Evolutionary conservation across 1,140 invertebrate species (phyloP), one percentile per base, ranked within the genome.

Genomic region (Papilio glaucus): DNA sequence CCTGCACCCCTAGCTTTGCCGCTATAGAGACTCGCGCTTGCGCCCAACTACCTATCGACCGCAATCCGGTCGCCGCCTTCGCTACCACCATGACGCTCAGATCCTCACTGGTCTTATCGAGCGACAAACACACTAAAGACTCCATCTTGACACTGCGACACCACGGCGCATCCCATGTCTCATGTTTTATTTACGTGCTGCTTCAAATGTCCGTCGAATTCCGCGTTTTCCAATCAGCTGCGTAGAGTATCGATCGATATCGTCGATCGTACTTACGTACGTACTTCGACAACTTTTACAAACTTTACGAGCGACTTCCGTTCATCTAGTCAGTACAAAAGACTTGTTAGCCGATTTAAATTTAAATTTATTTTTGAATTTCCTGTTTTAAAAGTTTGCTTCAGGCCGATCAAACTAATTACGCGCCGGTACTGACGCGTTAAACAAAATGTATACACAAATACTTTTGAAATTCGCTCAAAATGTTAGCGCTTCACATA

Each of bases 31-130:
- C 75, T 74, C 82, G 82, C 85, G 86, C 88, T 41, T 85, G 88
- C 88, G 88, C 85, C 65, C 73, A 15, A 21, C 60, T 29, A 63
- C 62, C 75, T 85, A 87, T 90, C 88, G 86, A 88, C 86, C 88
- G 85, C 78, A 72, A 71, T 79, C 85, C 79, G 75, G 82, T 78
- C 74, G 74, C 75, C 78, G 79, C 77, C 72, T 81, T 87, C 81
- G 79, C 80, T 77, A 72, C 74, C 77, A 75, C 74, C 80, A 76
- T 78, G 71, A 74, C 77, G 74, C 75, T 86, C 83, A 84, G 81
- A 87, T 83, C 77, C 82, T 84, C 82, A 78, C 73, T 76, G 61
- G 79, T 75, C 81, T 83, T 89, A 87, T 86, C 76, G 80, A 86
- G 76, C 83, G 79, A 82, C 83, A 85, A 85, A 81, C 77, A 71